Percentiles rank a stretch among this genome's conserved stretches.
Evolutionary conservation across 2,113 vertebrate species (phyloP).

Genomic region (Pithys albifrons): DNA sequence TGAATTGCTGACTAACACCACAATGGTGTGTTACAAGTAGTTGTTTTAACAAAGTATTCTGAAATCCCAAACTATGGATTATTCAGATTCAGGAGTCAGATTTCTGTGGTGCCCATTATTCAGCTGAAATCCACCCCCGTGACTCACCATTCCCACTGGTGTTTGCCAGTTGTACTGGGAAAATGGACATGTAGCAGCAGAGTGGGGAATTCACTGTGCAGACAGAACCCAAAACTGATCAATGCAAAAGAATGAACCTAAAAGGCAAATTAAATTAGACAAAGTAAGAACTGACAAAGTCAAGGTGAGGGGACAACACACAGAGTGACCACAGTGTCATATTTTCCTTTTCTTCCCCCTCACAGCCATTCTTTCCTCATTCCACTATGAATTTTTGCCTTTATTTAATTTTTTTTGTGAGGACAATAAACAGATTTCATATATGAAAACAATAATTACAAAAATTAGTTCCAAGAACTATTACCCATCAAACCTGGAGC

Average conservation of each 20-base stretch:
- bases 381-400: background rate
- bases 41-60: background rate
- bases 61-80: background rate
- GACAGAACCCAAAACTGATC: background rate
- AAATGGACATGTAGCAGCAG: background rate
- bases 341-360: background rate
- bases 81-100: background rate
- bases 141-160: rapidly evolving
- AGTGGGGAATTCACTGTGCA: background rate
- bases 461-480: background rate
- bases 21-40: background rate
- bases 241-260: background rate
- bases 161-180: background rate
- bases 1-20: background rate
- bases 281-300: background rate
- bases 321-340: background rate
- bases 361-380: rapidly evolving
- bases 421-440: background rate
- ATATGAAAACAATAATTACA: background rate
- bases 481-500: background rate
- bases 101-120: rapidly evolving
- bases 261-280: background rate
- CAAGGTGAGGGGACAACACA: background rate
- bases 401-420: background rate
- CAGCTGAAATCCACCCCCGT: background rate